Percentiles rank a stretch among this genome's conserved stretches.
phyloP scores from a whole-genome alignment of 2,888 invertebrate genomes.

The Sepioteuthis lessoniana region DNA sequence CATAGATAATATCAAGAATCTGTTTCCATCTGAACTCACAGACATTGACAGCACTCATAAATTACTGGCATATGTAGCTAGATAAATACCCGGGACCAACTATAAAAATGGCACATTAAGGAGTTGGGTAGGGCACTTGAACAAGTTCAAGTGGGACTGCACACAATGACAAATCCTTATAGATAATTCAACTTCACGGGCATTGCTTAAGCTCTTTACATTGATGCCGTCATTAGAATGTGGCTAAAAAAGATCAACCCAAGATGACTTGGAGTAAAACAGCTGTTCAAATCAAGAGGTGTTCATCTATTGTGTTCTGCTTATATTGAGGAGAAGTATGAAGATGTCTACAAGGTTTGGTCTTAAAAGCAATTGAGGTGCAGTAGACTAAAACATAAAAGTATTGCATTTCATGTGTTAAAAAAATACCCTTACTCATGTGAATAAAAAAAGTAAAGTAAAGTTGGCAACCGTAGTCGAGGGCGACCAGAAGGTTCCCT shows the following conservation, averaged over 20 bases:
- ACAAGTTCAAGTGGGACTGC: neutral
- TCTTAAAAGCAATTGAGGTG: constrained; percentile 7
- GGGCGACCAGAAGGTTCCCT: too few relatives aligned
- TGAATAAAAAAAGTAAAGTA: too few relatives aligned
- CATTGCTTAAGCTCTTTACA: neutral
- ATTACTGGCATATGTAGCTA: neutral
- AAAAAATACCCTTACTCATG: neutral
- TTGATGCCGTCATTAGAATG: neutral
- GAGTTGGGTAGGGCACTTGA: neutral
- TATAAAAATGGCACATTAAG: constrained; percentile 6
- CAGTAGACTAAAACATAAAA: constrained; percentile 10
- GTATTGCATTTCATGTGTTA: neutral
- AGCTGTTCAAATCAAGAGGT: constrained; percentile 18
- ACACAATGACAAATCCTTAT: neutral
- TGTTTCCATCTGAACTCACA: constrained; percentile 21
- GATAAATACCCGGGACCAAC: constrained; percentile 13
- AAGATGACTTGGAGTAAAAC: neutral
- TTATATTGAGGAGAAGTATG: neutral
- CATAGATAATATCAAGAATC: neutral
- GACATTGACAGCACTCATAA: constrained; percentile 13
- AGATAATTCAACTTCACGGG: neutral
- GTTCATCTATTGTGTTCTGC: neutral
- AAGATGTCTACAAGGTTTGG: neutral
- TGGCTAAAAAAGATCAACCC: neutral
- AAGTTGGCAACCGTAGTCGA: too few relatives aligned